Base-by-base conservation (phyloP, 2,888 invertebrate species). In the Selenia dentaria region DNA sequence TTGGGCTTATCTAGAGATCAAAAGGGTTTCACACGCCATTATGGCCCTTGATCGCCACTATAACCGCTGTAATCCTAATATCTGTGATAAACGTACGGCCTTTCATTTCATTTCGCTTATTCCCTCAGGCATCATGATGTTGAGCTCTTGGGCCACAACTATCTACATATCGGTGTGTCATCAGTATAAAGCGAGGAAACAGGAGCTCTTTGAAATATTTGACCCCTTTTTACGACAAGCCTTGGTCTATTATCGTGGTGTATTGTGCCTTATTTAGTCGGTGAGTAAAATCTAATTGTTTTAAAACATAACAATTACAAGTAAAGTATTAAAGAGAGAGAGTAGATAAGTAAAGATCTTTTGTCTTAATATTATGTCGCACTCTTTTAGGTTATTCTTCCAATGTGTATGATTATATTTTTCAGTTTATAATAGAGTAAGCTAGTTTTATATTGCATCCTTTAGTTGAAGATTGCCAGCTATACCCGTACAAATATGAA, bases 241-340 rank as follows among this genome's bases (percentile, higher is more conserved):
- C 96, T 5, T 96, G 96, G 96, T 92, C 95, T 52, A 91, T n/a
- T n/a, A n/a, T n/a, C n/a, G n/a, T n/a, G n/a, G n/a, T n/a, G 96
- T 64, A 93, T 96, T 13, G 96, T 96, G 5, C 94, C 96, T 6
- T 96, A 96, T 75, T 92, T 96, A 67, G 89, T 96, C 35, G 96
- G 96, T 93, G 76, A 90, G 87, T 65, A 16, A 11, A 50, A 16
- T 35, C 2, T 3, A 16, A 16, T 3, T n/a, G n/a, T n/a, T n/a
- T n/a, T n/a, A n/a, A n/a, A n/a, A n/a, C n/a, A n/a, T n/a, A n/a
- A n/a, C n/a, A n/a, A n/a, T n/a, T n/a, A n/a, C n/a, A n/a, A n/a
- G n/a, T n/a, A n/a, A n/a, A n/a, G n/a, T n/a, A n/a, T n/a, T n/a
- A n/a, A n/a, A n/a, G n/a, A n/a, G n/a, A n/a, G n/a, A n/a, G n/a